These are phyloP conservation scores for Cyprinodon variegatus DNA, from an alignment of 2,113 vertebrate genomes.

Conservation along the genomic window DNA sequence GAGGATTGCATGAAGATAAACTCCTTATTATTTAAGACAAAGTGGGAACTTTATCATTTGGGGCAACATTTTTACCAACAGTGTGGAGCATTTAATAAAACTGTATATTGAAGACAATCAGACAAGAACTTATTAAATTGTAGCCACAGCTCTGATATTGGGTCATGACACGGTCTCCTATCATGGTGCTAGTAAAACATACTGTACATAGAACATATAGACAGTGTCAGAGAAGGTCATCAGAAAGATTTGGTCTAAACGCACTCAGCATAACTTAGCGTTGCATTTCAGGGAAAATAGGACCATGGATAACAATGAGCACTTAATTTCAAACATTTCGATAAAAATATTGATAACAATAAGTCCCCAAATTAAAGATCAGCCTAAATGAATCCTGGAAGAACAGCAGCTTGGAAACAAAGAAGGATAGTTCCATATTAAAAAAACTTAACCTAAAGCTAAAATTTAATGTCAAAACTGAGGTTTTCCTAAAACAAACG, in stretches of 20 bases:
- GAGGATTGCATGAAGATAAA: too few species aligned
- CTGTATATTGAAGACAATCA: background rate
- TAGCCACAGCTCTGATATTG: background rate
- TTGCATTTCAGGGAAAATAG: background rate
- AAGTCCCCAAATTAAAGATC: constrained; percentile 52
- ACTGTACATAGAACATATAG: background rate
- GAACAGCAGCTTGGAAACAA: constrained; percentile 57
- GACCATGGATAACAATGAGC: constrained; percentile 13
- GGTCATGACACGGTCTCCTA: background rate
- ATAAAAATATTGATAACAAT: constrained; percentile 37
- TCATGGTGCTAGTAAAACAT: too few species aligned
- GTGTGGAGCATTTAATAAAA: background rate
- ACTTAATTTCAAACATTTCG: background rate
- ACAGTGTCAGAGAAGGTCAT: background rate
- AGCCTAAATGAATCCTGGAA: constrained; percentile 39
- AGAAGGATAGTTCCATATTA: constrained; percentile 20
- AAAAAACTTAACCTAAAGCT: constrained; percentile 22
- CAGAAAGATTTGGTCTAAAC: constrained; percentile 14
- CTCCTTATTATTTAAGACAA: too few species aligned
- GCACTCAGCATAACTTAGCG: background rate
- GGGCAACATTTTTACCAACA: too few species aligned
- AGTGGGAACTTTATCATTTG: background rate
- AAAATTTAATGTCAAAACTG: constrained; percentile 14
- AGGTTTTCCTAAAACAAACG: background rate
- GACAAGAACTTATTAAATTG: background rate